A percentile compares a stretch with the other conserved stretches of the same genome.
phyloP scores from a whole-genome alignment of 2,113 vertebrate genomes.

The Ivindomyrus marchei region DNA sequence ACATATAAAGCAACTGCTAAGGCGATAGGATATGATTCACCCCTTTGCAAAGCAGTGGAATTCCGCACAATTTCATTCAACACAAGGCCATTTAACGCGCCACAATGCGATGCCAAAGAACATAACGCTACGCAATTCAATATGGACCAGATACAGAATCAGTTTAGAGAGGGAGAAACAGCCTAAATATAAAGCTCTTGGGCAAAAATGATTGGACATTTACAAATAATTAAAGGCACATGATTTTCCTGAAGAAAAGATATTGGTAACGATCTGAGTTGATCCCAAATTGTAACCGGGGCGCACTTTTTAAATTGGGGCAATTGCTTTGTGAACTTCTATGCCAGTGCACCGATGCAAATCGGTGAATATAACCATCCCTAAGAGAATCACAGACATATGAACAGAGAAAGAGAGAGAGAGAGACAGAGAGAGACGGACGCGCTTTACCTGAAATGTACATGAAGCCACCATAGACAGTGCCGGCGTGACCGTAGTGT shows the following conservation, averaged over 20 bases:
- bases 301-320: too few species aligned
- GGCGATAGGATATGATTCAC: not conserved
- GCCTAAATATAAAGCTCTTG: not conserved
- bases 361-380: too few species aligned
- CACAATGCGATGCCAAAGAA: not conserved
- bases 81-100: not conserved
- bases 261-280: not conserved
- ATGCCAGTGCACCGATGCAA: too few species aligned
- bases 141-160: not conserved
- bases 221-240: not conserved
- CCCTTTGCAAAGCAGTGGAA: not conserved
- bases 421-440: not conserved
- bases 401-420: not conserved
- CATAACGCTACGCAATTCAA: not conserved
- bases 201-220: not conserved
- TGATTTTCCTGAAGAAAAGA: not conserved
- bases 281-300: too few species aligned
- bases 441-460: conserved; percentile 83
- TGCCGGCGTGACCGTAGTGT: conserved; percentile 95
- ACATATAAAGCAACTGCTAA: not conserved
- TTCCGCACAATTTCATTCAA: not conserved
- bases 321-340: too few species aligned
- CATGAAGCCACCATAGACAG: conserved; percentile 93
- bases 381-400: not conserved
- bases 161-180: not conserved